Base-by-base conservation (phyloP, 1,140 invertebrate genomes). In the Brachionus calyciflorus region DNA sequence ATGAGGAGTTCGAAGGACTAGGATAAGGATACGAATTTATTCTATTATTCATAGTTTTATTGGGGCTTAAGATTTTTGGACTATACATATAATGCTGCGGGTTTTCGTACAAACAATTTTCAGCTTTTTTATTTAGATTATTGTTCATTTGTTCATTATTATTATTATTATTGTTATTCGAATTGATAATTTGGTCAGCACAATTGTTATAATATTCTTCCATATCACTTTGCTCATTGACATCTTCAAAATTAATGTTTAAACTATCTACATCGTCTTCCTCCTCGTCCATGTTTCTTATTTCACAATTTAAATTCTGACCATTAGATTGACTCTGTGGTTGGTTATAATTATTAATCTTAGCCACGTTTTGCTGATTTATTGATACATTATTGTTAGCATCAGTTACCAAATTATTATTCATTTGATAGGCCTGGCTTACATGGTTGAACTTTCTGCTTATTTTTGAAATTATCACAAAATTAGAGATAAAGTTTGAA, bases 251-350 rank as follows among this genome's bases (percentile, higher is more conserved):
- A 44, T 65, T 65, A 44, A 65, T 44, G 40, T 65, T 65, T 21
- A 65, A 44, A 44, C 60, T 65, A 44, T 65, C 60, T 65, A 44
- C 60, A 65, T 65, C 60, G n/a, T 65, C 60, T 44, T 65, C 60
- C 21, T 65, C 60, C 7, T 65, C 60, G 7, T 65, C 60, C 19
- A 65, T 65, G 12, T 65, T 65, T 19, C 40, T 17, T 46, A 17
- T 14, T 46, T 46, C n/a, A 17, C n/a, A 46, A 14, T 46, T 46
- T 14, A 14, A 5, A 17, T 46, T 46, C 3, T 4, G 14, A 3
- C 3, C 44, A 14, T 46, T 5, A 7, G 44, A 46, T 14, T 4
- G 14, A 46, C 14, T 14, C 37, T 40, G 12, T 40, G 37, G 12
- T 37, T 46, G 44, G 44, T 46, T 46, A 46, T 5, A 14, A 14